Evolutionary conservation across 2,113 vertebrate genomes (phyloP).

Genomic region (Pterocles orientalis): DNA sequence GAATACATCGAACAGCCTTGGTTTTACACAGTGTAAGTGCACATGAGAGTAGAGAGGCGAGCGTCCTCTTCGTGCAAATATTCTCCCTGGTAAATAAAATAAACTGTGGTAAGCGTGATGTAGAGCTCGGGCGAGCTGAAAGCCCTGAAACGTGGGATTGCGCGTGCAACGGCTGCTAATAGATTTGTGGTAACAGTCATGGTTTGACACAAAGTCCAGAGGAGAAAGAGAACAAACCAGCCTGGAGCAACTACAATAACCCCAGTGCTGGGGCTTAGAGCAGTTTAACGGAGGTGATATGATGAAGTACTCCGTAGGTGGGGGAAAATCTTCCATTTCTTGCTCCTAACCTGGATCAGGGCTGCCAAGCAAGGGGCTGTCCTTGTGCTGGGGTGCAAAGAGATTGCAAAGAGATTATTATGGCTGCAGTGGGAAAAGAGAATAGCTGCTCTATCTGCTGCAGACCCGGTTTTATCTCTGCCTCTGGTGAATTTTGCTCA

Average conservation of each 20-base stretch:
- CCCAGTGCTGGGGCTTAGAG: neutral
- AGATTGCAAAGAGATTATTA: neutral
- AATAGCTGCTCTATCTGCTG: neutral
- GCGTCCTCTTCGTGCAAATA: neutral
- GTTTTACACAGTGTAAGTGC: neutral
- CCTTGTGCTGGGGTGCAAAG: too few species aligned
- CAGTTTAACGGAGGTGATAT: neutral
- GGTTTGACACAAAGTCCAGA: neutral
- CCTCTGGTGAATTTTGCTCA: neutral
- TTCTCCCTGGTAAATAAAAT: neutral
- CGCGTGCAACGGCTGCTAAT: neutral
- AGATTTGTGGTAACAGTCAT: neutral
- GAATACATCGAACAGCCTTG: neutral
- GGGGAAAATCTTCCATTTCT: neutral
- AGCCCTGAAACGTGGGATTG: neutral
- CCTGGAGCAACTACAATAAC: neutral
- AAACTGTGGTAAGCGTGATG: neutral
- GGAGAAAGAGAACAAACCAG: neutral
- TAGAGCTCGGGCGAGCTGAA: neutral
- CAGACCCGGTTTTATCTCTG: neutral
- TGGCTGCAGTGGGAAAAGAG: rapidly evolving
- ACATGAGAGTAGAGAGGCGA: neutral
- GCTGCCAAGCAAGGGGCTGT: neutral
- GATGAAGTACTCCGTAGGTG: neutral
- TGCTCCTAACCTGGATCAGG: too few species aligned